Evolutionary conservation across 1,140 invertebrate genomes (phyloP).

Genomic region (Tetranychus cinnabarinus): DNA sequence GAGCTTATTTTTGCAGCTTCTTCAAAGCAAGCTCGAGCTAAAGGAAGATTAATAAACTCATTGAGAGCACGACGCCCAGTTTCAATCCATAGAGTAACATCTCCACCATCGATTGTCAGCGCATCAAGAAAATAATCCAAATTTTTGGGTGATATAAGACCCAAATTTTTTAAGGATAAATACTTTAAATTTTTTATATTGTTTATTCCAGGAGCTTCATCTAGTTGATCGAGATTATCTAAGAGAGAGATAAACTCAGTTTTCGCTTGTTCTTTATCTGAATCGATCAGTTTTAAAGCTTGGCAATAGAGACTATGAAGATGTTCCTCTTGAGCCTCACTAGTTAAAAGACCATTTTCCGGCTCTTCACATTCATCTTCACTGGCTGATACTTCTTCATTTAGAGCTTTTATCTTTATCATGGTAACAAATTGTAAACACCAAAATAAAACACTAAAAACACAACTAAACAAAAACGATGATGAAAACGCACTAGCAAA

Average conservation of each 20-base stretch:
- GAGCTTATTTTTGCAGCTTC: background rate
- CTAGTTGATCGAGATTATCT: background rate
- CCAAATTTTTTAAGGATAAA: conserved; percentile 8
- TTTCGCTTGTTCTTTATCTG: conserved; percentile 3
- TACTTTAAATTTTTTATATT: conserved; percentile 1
- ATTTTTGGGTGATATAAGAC: conserved; percentile 3
- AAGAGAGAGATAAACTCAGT: background rate
- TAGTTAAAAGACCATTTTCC: background rate
- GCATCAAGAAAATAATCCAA: conserved; percentile 5
- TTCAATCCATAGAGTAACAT: conserved; percentile 10
- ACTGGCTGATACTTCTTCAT: background rate
- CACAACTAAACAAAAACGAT: too few species aligned
- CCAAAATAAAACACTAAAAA: background rate
- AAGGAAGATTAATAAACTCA: background rate
- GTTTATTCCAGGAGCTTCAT: background rate
- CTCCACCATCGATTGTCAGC: conserved; percentile 4
- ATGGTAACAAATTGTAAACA: background rate
- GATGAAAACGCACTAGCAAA: too few species aligned
- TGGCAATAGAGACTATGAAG: conserved; percentile 2
- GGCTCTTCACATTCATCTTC: background rate
- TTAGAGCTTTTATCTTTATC: conserved; percentile 9
- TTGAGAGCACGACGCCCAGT: conserved; percentile 1
- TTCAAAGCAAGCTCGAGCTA: conserved; percentile 9
- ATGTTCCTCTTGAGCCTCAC: conserved; percentile 10
- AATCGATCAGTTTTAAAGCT: conserved; percentile 1